Base-by-base conservation (phyloP, 1,140 invertebrate genomes). In the Holotrichia oblita region DNA sequence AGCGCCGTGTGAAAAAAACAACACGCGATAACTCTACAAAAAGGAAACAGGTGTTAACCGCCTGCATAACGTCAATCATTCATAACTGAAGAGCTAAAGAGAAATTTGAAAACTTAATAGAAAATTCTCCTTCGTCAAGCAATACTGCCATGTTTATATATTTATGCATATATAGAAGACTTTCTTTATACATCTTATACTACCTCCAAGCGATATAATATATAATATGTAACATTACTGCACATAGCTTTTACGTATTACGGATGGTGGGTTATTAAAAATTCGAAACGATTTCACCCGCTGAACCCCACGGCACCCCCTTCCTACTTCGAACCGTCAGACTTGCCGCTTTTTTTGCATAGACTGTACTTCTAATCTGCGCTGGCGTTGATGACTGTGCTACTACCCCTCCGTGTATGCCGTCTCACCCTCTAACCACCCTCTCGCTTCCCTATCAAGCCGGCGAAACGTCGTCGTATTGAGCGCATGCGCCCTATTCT, bases 401-500 rank as follows among this genome's bases (percentile, higher is more conserved):
- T 41, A 42, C 74, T 24, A 79, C 81, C 79, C 76, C 73, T 64
- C 75, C 55, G 79, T 75, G 48, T 76, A 40, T 42, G 41, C 77
- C 76, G 80, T 77, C 79, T 79, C 20, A 73, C 75, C 80, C 72
- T 59, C 78, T n/a, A n/a, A n/a, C n/a, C n/a, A n/a, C n/a, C n/a
- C n/a, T n/a, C n/a, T n/a, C n/a, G n/a, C n/a, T n/a, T 74, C 80
- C n/a, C 61, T 64, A 64, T 64, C 61, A 64, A 64, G 61, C 61
- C n/a, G 22, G 61, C 61, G 61, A 27, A 64, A 64, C 61, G 44
- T 48, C 44, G 44, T 48, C 61, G 4, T 20, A 0, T 12, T 6
- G 61, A 22, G 82, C 85, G 85, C 84, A 80, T 85, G 86, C 86
- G 85, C 85, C 77, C 78, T 86, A 79, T 83, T 83, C 86, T 87